Conservation (phyloP, 2,888 invertebrate genomes). For the Epinotia ramella region DNA sequence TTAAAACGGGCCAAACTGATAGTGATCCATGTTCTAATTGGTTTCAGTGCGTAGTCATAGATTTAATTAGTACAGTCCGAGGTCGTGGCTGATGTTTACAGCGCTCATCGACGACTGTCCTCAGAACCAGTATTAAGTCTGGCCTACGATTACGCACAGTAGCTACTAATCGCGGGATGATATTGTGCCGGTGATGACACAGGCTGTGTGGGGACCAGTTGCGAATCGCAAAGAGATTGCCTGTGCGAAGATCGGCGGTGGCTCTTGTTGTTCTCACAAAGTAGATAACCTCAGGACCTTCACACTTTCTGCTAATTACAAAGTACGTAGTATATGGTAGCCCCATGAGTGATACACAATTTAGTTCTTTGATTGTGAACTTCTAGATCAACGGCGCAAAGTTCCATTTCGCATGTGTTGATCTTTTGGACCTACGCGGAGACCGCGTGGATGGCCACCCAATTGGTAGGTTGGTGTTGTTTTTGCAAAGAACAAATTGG, state of each 20-base stretch:
- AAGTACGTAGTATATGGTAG: neutral
- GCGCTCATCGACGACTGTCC: neutral
- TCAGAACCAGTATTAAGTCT: neutral
- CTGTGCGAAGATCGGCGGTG: constrained; percentile 25
- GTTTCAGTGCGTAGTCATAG: constrained; percentile 30
- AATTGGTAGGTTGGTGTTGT: constrained; percentile 9
- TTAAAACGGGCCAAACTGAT: constrained; percentile 19
- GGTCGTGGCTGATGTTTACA: neutral
- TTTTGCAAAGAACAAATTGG: constrained; percentile 28
- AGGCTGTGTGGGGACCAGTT: neutral
- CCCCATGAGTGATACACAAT: neutral
- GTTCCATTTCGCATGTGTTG: neutral
- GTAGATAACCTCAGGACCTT: constrained; percentile 39
- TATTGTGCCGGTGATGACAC: neutral
- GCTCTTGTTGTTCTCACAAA: constrained; percentile 28
- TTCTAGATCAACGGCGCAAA: neutral
- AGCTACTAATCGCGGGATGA: neutral
- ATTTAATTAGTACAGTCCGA: constrained; percentile 34
- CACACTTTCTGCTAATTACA: constrained; percentile 34
- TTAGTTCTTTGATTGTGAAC: neutral
- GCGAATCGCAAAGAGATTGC: neutral
- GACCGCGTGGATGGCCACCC: constrained; percentile 10
- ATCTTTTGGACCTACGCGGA: neutral
- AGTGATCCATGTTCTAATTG: constrained; percentile 31
- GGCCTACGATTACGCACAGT: neutral